Evolutionary conservation across 2,888 invertebrate species (phyloP), one percentile per base, ranked within the genome.

Genomic region (Iphiclides podalirius): DNA sequence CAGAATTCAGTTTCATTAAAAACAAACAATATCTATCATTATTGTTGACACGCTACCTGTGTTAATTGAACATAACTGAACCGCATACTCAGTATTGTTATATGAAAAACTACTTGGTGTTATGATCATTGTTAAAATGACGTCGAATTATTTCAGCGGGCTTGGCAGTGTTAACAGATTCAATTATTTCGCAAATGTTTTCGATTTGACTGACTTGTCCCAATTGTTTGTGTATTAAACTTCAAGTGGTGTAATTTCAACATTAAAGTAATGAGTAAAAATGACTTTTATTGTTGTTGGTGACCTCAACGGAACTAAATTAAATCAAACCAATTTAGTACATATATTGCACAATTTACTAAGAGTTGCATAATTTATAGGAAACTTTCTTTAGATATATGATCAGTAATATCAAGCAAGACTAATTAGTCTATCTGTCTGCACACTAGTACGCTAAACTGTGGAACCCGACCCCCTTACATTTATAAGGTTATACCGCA

Each of bases 171-270:
- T 54, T 46, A 50, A 54, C 14, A 36, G 17, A 17, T 53, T 47
- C 49, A 23, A 36, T 45, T 36, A 40, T 20, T 34, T 44, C 34
- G 34, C 37, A 52, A 37, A 8, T 31, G 31, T 48, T 69, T 66
- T 57, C 59, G 55, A 53, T 55, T 48, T 52, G 45, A 60, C 64
- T 11, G 75, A 72, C 76, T 78, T 73, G 78, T 70, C 70, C 40
- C 63, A 71, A 76, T 77, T 74, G 66, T 65, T 65, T 67, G 61
- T 72, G 56, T 65, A 62, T 70, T 65, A 59, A 79, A 72, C 66
- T 72, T 69, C 74, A 75, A 77, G 79, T 79, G 52, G 63, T 57
- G 44, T 61, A 70, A 67, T 69, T 59, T 46, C 66, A 67, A 59
- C 53, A 75, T 76, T 79, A 78, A 75, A 78, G 67, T 63, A 63